Evolutionary conservation across 2,888 invertebrate genomes (phyloP).

Genomic region (Marronus borbonicus): DNA sequence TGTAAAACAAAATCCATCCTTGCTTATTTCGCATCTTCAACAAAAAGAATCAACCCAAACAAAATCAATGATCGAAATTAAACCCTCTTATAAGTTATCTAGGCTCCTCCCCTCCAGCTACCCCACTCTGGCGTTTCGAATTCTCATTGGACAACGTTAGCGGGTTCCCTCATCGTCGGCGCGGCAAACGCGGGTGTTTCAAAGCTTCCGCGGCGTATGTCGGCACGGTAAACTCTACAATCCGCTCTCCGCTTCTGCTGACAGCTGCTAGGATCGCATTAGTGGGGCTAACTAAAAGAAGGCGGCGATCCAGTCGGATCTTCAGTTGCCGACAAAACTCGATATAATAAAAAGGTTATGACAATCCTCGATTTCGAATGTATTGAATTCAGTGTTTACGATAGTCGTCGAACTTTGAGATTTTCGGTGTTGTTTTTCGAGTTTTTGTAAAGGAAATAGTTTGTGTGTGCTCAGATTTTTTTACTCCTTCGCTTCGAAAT

Average conservation of each 20-base stretch:
- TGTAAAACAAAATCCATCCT: too few species aligned
- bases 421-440: slow-evolving; percentile 14
- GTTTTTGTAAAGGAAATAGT: slow-evolving; percentile 9
- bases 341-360: slow-evolving; percentile 17
- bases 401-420: slow-evolving; percentile 24
- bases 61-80: slow-evolving; percentile 55
- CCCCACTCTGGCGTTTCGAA: slow-evolving; percentile 45
- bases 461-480: slow-evolving; percentile 23
- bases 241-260: slow-evolving; percentile 27
- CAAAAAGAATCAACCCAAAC: slow-evolving; percentile 24
- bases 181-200: slow-evolving; percentile 45
- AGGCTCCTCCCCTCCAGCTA: slow-evolving; percentile 52
- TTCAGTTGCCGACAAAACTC: slow-evolving; percentile 48
- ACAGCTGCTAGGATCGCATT: not conserved
- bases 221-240: not conserved
- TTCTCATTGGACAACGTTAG: slow-evolving; percentile 49
- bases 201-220: slow-evolving; percentile 19
- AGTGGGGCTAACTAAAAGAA: slow-evolving; percentile 48
- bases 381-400: slow-evolving; percentile 35
- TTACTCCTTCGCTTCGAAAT: not conserved
- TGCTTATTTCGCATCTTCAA: not conserved
- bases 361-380: slow-evolving; percentile 34
- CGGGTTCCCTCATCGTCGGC: slow-evolving; percentile 13
- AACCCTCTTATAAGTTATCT: slow-evolving; percentile 44
- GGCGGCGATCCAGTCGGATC: slow-evolving; percentile 26